phyloP scores from a whole-genome alignment of 1,140 invertebrate genomes.

The Archegozetes longisetosus region DNA sequence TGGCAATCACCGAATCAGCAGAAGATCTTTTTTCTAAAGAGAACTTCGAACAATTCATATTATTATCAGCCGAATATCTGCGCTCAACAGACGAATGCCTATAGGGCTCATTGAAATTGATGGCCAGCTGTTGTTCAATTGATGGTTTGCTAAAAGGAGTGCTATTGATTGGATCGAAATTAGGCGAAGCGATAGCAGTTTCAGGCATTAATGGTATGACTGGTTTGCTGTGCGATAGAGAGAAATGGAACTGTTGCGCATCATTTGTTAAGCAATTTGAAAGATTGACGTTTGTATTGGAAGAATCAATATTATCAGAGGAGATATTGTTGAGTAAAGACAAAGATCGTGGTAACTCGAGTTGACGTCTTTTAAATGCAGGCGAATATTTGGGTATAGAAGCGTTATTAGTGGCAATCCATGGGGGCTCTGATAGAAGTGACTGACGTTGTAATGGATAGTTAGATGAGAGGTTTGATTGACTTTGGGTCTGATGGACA shows the following conservation, averaged over 20 bases:
- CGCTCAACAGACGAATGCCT: background rate
- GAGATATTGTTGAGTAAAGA: background rate
- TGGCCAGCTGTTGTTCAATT: background rate
- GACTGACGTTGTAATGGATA: background rate
- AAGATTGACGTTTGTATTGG: background rate
- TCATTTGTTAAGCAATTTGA: background rate
- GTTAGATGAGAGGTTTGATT: background rate
- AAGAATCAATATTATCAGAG: background rate
- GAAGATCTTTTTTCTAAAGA: background rate
- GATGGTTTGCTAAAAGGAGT: background rate
- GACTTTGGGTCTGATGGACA: background rate
- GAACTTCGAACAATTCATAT: background rate
- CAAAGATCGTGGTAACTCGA: conserved; percentile 25
- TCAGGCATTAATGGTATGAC: conserved; percentile 17
- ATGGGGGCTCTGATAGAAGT: background rate
- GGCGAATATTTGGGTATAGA: conserved; percentile 58
- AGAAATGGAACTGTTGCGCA: conserved; percentile 15
- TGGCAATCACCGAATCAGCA: background rate
- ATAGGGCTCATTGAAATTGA: background rate
- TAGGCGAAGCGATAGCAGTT: background rate
- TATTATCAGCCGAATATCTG: background rate
- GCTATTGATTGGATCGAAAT: background rate
- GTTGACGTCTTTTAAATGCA: conserved; percentile 59
- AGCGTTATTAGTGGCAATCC: conserved; percentile 8
- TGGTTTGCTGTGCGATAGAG: conserved; percentile 19